Evolutionary conservation across 2,113 vertebrate species (phyloP).

Genomic region (Amphiprion ocellaris): DNA sequence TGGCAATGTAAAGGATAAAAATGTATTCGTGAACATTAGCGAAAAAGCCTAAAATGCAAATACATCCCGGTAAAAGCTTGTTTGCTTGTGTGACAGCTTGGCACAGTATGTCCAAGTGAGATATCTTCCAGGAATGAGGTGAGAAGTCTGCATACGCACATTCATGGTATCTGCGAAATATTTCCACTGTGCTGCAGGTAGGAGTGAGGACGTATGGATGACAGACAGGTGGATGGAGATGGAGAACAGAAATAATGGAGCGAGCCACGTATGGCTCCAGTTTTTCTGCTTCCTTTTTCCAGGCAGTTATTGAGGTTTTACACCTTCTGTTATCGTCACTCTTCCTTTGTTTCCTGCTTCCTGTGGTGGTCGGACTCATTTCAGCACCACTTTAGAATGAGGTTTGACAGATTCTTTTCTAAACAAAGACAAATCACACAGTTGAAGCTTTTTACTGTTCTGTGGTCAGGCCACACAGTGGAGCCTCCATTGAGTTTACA

Average conservation of each 20-base stretch:
- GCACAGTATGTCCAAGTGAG: conserved; percentile 17
- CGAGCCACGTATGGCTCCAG: no score
- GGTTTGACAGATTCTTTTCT: conserved; percentile 43
- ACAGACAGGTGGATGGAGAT: not conserved
- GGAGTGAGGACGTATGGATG: conserved; percentile 21
- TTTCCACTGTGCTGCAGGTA: conserved; percentile 23
- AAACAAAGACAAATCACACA: conserved; percentile 39
- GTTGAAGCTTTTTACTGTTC: conserved; percentile 10
- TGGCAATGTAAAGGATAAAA: not conserved
- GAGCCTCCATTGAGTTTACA: conserved; percentile 38
- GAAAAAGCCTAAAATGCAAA: not conserved
- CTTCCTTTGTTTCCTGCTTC: conserved; percentile 13
- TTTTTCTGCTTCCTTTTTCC: not conserved
- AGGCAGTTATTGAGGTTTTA: not conserved
- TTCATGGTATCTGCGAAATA: conserved; percentile 76
- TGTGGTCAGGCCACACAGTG: conserved; percentile 65
- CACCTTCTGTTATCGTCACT: conserved; percentile 27
- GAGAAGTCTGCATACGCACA: conserved; percentile 68
- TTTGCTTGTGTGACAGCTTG: conserved; percentile 24
- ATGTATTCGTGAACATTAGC: accelerated
- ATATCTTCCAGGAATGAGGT: conserved; percentile 40
- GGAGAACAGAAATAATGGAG: not conserved
- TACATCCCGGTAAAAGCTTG: not conserved
- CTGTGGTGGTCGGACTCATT: conserved; percentile 9
- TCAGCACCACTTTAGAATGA: conserved; percentile 46